Base-by-base conservation (phyloP, 2,113 vertebrate species). In the Eulemur macaco region DNA sequence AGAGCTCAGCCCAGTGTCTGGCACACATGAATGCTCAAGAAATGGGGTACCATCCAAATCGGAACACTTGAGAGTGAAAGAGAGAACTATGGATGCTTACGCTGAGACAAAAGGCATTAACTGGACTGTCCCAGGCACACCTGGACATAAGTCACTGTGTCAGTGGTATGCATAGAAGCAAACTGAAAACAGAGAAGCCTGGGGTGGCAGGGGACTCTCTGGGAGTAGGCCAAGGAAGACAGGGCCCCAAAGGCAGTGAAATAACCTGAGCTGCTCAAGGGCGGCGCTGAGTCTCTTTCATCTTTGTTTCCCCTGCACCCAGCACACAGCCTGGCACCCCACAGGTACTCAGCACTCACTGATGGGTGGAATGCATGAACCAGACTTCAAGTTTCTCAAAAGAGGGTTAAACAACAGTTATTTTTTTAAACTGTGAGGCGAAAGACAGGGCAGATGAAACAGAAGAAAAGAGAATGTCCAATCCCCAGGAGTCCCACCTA, bases 131-230 rank as follows among this genome's bases (percentile, higher is more conserved):
- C 50, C 4, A 9, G 77, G 31, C 66, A n/a, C 11, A 4, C 42
- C 54, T 11, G 8, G 56, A 31, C 23, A 20, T 3, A 37, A 37
- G 60, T 12, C 58, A 39, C 37, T 31, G 3, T 1, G 27, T 58
- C 37, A 20, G 47, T 6, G 47, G 52, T 0, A 0, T 6, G 0
- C 17, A 27, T 1, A 31, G 25, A 86, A 54, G 5, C 3, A 45
- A 81, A 82, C 50, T 64, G 39, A 86, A 86, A 50, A 39, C 1
- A 21, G 52, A 86, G 56, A 82, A 39, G n/a, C 0, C 9, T 1
- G 12, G 11, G 42, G 21, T 1, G 9, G 10, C 13, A 42, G 27
- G 39, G 12, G 34, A 42, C 42, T 42, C 42, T 45, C 1, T 50
- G 42, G 84, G 81, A 34, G 0, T 1, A 7, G 14, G 54, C 13